A percentile compares a stretch with the other conserved stretches of the same genome.
These are phyloP conservation scores for Apostichopus californicus DNA, from an alignment of 35 echinoderm and acorn worm species.

Conservation along the genomic window DNA sequence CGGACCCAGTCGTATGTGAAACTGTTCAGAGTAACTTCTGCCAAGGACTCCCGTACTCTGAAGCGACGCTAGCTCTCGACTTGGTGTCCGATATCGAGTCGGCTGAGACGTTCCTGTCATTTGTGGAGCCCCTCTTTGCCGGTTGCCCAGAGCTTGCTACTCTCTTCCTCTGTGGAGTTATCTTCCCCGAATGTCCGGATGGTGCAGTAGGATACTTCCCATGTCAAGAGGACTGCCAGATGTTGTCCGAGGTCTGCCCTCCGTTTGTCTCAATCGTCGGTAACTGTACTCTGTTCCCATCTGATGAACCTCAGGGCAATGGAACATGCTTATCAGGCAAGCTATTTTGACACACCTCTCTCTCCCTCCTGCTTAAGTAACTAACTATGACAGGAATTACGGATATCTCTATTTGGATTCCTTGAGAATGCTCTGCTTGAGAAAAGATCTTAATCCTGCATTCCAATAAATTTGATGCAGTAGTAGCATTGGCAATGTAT, in stretches of 20 bases:
- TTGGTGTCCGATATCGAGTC: not conserved
- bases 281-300: conserved; percentile 3
- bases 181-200: conserved; percentile 7
- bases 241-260: not conserved
- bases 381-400: too few species aligned
- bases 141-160: not conserved
- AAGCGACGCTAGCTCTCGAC: not conserved
- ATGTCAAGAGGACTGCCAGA: conserved; percentile 7
- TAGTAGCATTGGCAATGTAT: too few species aligned
- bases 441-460: too few species aligned
- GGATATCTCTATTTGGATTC: too few species aligned
- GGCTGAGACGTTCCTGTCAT: not conserved
- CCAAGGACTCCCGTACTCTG: not conserved
- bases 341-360: not conserved
- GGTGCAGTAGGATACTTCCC: conserved; percentile 27
- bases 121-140: not conserved
- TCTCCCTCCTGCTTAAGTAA: too few species aligned
- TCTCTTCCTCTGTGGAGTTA: conserved; percentile 10
- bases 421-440: too few species aligned
- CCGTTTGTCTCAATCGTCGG: not conserved
- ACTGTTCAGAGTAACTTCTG: not conserved
- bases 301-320: conserved; percentile 4
- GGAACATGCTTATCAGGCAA: conserved; percentile 8
- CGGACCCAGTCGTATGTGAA: too few species aligned
- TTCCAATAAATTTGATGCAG: too few species aligned